Evolutionary conservation across 2,113 vertebrate genomes (phyloP).

Genomic region (Caretta caretta): DNA sequence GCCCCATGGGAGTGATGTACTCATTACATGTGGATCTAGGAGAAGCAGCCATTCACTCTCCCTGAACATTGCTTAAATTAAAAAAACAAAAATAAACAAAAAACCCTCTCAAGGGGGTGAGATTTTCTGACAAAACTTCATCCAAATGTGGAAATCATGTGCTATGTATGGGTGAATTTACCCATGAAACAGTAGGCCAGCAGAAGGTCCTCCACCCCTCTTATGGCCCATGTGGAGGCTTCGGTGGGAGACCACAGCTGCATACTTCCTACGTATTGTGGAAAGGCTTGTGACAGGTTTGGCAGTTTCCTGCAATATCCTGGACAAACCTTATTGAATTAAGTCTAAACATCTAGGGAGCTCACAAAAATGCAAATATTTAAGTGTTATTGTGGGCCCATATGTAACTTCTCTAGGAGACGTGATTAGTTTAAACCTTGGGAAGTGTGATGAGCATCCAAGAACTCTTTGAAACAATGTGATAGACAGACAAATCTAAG

Average conservation of each 20-base stretch:
- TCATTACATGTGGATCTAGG: neutral
- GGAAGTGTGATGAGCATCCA: too few species aligned
- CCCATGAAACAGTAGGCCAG: fast-evolving
- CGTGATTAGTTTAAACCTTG: too few species aligned
- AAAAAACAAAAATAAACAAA: neutral
- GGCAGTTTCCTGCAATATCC: too few species aligned
- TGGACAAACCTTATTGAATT: too few species aligned
- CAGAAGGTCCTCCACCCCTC: neutral
- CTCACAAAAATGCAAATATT: too few species aligned
- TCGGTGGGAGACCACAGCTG: neutral
- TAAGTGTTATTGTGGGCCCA: too few species aligned
- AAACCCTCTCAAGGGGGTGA: neutral
- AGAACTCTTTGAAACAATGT: too few species aligned
- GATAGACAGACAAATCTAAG: too few species aligned
- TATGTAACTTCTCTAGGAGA: too few species aligned
- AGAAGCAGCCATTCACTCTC: neutral
- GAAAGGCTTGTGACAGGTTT: neutral
- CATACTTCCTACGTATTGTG: neutral
- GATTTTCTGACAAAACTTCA: neutral
- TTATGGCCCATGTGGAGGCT: neutral
- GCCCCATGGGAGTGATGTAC: neutral
- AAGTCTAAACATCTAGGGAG: too few species aligned
- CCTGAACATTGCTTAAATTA: neutral
- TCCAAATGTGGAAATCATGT: neutral
- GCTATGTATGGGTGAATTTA: neutral